phyloP scores from a whole-genome alignment of 1,140 invertebrate genomes.

The Drosophila ficusphila region DNA sequence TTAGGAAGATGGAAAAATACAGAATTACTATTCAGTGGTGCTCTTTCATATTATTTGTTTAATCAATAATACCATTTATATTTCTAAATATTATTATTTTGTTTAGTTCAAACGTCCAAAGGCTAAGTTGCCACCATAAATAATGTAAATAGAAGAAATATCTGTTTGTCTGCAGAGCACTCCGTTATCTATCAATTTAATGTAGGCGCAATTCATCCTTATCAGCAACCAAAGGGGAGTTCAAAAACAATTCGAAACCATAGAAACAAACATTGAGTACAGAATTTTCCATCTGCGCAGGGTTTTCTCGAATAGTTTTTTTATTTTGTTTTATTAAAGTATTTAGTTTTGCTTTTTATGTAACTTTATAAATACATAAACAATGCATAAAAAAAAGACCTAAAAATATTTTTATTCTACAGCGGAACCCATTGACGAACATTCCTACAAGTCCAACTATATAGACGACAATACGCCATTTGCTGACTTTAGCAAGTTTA shows the following conservation, averaged over 20 bases:
- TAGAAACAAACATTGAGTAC: conserved; percentile 26
- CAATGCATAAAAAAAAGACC: not conserved
- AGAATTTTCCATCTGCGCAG: conserved; percentile 21
- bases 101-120: not conserved
- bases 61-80: not conserved
- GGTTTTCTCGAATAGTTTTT: not conserved
- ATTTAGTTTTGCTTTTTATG: not conserved
- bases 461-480: conserved; percentile 74
- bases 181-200: conserved; percentile 9
- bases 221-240: conserved; percentile 19
- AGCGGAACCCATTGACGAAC: conserved; percentile 72
- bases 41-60: not conserved
- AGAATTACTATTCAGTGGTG: not conserved
- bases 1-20: not conserved
- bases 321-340: not conserved
- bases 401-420: not conserved
- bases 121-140: not conserved
- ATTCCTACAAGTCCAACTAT: conserved; percentile 68
- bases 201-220: conserved; percentile 10
- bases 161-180: conserved; percentile 2
- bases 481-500: conserved; percentile 67
- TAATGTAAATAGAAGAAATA: conserved; percentile 11
- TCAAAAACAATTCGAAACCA: conserved; percentile 21
- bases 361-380: no score
- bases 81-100: not conserved